Percentiles rank a stretch among this genome's conserved stretches.
phyloP scores from a whole-genome alignment of 2,797 vertebrate species.

The Gila robusta region DNA sequence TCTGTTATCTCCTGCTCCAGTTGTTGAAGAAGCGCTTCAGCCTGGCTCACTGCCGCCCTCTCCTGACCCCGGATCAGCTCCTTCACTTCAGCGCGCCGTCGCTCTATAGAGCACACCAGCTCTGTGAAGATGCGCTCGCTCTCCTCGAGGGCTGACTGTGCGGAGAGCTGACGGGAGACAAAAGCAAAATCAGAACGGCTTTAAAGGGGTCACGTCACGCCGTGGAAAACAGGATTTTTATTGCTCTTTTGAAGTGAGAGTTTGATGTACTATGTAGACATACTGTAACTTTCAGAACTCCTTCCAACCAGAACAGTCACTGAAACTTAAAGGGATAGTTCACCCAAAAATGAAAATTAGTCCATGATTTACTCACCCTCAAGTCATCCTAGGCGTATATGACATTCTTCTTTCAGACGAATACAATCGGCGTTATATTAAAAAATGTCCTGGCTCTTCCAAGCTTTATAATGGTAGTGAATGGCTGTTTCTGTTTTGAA shows the following conservation, averaged over 20 bases:
- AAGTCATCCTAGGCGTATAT: no score
- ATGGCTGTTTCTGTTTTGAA: no score
- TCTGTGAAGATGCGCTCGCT: constrained; percentile 76
- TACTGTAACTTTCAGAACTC: not conserved
- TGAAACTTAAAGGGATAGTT: not conserved
- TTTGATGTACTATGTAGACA: not conserved
- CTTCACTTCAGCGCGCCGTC: constrained; percentile 77
- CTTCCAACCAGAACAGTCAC: not conserved
- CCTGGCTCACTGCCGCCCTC: constrained; percentile 69
- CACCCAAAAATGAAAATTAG: no score
- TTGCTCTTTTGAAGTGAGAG: constrained; percentile 3
- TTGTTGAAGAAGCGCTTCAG: constrained; percentile 76
- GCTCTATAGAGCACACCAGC: constrained; percentile 76
- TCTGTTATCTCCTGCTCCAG: constrained; percentile 82
- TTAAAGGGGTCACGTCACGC: not conserved
- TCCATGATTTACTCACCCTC: no score
- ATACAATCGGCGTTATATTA: no score
- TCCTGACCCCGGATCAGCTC: constrained; percentile 80
- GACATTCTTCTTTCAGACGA: no score
- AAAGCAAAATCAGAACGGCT: not conserved
- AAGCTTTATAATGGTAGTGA: no score
- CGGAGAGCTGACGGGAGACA: constrained; percentile 70
- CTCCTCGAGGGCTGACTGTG: constrained; percentile 72
- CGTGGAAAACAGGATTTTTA: not conserved
- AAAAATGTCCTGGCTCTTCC: no score